phyloP scores from a whole-genome alignment of 1,140 invertebrate genomes.

The Hyposmocoma kahamanoa region DNA sequence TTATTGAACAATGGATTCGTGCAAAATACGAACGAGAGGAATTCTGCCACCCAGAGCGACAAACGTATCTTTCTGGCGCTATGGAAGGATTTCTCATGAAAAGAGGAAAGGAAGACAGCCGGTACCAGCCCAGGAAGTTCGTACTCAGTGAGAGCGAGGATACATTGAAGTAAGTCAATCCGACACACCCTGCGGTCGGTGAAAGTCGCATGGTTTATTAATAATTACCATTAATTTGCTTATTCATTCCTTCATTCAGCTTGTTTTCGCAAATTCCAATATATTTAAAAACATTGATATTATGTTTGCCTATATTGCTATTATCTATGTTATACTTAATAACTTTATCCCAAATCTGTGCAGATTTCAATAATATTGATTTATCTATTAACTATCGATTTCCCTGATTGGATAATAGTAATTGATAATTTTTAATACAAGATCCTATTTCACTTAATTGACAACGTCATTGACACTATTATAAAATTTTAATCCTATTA shows the following conservation, averaged over 20 bases:
- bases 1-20: constrained; percentile 93
- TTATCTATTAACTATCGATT: no score
- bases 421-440: no score
- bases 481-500: no score
- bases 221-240: not conserved
- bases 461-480: no score
- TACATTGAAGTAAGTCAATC: constrained; percentile 75
- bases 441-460: no score
- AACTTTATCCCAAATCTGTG: no score
- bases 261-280: not conserved
- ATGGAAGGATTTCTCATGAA: constrained; percentile 94
- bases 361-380: no score
- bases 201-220: not conserved
- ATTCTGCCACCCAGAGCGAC: constrained; percentile 85
- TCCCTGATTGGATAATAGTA: no score
- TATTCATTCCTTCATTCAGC: not conserved
- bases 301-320: no score
- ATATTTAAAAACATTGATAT: no score
- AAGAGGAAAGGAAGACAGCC: constrained; percentile 88
- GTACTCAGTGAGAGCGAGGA: constrained; percentile 86
- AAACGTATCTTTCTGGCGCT: constrained; percentile 83
- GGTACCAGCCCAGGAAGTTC: constrained; percentile 89
- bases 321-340: no score
- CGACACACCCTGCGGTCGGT: not conserved
- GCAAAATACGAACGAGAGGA: constrained; percentile 93